phyloP scores from a whole-genome alignment of 1,140 invertebrate genomes.

The Ceratina japonica region DNA sequence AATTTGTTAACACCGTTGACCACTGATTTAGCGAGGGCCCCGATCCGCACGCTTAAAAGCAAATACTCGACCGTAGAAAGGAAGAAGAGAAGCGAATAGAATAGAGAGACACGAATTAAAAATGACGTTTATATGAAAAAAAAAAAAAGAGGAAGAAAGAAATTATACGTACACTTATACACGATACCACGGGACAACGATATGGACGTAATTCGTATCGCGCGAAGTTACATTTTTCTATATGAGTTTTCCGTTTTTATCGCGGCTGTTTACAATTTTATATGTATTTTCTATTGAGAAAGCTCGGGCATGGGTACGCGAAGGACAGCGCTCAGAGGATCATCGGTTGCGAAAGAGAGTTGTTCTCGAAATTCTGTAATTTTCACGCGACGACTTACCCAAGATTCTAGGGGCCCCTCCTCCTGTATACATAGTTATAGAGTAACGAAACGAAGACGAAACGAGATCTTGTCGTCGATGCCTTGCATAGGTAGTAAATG shows the following conservation, averaged over 20 bases:
- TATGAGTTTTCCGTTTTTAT: slow-evolving; percentile 62
- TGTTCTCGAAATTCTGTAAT: slow-evolving; percentile 22
- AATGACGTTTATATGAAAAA: background rate
- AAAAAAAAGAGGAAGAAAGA: background rate
- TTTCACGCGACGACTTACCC: background rate
- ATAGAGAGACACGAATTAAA: background rate
- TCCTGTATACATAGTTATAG: slow-evolving; percentile 39
- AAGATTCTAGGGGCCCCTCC: slow-evolving; percentile 45
- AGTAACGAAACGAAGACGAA: slow-evolving; percentile 30
- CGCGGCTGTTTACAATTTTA: slow-evolving; percentile 65
- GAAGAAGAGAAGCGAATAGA: slow-evolving; percentile 6
- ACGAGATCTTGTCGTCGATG: slow-evolving; percentile 68
- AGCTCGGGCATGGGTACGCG: background rate
- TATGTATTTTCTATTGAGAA: slow-evolving; percentile 68
- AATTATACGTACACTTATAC: too few relatives aligned
- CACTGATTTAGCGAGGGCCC: slow-evolving; percentile 62
- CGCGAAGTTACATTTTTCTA: slow-evolving; percentile 63
- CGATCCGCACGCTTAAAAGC: slow-evolving; percentile 55
- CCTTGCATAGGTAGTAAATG: slow-evolving; percentile 69
- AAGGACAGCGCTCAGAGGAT: slow-evolving; percentile 12
- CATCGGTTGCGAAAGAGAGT: slow-evolving; percentile 43
- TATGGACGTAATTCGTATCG: slow-evolving; percentile 68
- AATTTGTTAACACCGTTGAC: slow-evolving; percentile 55
- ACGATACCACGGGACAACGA: slow-evolving; percentile 55
- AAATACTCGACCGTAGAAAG: slow-evolving; percentile 5